Conservation (phyloP, 2,797 vertebrate species). For the Sphenopsis melanotis region DNA sequence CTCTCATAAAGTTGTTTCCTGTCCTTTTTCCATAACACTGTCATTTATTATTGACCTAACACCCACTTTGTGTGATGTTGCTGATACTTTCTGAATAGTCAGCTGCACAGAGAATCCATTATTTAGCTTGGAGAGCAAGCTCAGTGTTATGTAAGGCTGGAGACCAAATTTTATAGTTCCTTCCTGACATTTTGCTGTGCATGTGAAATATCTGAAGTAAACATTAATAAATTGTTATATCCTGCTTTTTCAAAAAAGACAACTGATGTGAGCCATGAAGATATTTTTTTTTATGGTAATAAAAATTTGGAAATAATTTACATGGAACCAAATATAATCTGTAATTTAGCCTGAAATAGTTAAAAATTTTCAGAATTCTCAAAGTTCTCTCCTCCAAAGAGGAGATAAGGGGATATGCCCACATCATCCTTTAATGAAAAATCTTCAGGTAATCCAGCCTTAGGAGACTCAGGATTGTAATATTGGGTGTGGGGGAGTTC, state of each 20-base stretch:
- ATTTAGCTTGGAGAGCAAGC: constrained; percentile 16
- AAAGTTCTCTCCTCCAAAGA: background rate
- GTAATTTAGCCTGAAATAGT: background rate
- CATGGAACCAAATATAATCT: background rate
- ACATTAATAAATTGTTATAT: background rate
- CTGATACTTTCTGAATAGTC: constrained; percentile 9
- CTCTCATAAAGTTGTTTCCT: background rate
- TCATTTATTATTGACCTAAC: constrained; percentile 7
- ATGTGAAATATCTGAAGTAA: background rate
- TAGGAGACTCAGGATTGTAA: background rate
- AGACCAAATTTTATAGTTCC: constrained; percentile 9
- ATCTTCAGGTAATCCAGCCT: background rate
- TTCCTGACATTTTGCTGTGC: constrained; percentile 18
- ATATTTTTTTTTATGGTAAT: background rate
- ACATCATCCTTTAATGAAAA: background rate
- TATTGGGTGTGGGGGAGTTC: background rate
- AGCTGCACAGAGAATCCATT: background rate
- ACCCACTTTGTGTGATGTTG: background rate
- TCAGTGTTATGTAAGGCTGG: background rate
- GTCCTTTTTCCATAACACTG: background rate
- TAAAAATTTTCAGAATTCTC: background rate
- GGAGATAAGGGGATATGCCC: background rate
- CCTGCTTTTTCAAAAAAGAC: background rate
- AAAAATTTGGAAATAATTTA: background rate
- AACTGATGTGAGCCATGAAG: background rate